Conservation (phyloP, 2,888 invertebrate species). For the Pilophorus perplexus region DNA sequence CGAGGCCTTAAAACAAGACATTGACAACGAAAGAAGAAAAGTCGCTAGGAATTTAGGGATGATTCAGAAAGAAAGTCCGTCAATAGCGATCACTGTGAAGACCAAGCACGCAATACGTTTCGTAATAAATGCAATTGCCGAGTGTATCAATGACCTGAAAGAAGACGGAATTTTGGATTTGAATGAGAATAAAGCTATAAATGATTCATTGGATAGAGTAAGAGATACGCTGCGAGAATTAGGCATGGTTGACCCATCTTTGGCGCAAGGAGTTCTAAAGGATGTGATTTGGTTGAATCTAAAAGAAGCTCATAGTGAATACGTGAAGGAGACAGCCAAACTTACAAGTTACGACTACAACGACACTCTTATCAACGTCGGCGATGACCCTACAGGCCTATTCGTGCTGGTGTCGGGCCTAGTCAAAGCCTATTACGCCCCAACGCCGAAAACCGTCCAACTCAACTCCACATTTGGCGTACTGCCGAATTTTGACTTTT, state of each 20-base stretch:
- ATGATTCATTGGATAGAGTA: constrained; percentile 14
- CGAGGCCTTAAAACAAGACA: constrained; percentile 9
- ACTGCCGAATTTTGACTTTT: constrained; percentile 29
- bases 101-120: constrained; percentile 23
- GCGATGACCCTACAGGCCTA: constrained; percentile 26
- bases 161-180: constrained; percentile 36
- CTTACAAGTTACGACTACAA: constrained; percentile 28
- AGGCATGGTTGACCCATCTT: constrained; percentile 24
- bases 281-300: constrained; percentile 4
- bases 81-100: constrained; percentile 31
- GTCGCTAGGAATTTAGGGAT: constrained; percentile 21
- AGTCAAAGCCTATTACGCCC: constrained; percentile 25
- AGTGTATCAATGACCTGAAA: constrained; percentile 32
- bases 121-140: constrained; percentile 17
- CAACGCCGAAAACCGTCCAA: background rate
- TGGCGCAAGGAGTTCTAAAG: constrained; percentile 23
- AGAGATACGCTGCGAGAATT: constrained; percentile 10
- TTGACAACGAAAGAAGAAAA: constrained; percentile 28
- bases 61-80: constrained; percentile 23
- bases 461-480: constrained; percentile 26
- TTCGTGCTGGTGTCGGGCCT: constrained; percentile 23
- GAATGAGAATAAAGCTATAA: constrained; percentile 26
- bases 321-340: background rate
- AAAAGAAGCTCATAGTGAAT: background rate
- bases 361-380: constrained; percentile 21